Evolutionary conservation across 1,140 invertebrate species (phyloP).

Genomic region (Fopius arisanus): DNA sequence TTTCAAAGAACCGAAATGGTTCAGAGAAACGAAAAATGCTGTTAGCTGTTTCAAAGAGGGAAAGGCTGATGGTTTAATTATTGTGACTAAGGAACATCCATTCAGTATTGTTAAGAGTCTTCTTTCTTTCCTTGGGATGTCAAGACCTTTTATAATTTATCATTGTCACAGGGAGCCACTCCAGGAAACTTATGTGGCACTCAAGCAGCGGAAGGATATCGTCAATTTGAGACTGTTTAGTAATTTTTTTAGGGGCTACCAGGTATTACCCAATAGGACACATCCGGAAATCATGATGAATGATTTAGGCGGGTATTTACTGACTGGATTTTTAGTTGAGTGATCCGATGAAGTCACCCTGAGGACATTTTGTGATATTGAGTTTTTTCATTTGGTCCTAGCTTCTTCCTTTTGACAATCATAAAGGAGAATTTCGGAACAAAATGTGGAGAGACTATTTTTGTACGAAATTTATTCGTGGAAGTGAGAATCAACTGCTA

Average conservation of each 20-base stretch:
- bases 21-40: slow-evolving; percentile 71
- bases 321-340: slow-evolving; percentile 73
- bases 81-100: slow-evolving; percentile 86
- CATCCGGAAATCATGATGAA: slow-evolving; percentile 85
- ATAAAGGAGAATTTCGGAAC: too few species aligned
- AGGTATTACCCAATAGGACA: slow-evolving; percentile 84
- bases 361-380: background rate
- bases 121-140: slow-evolving; percentile 77
- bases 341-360: background rate
- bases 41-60: slow-evolving; percentile 64
- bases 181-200: slow-evolving; percentile 77
- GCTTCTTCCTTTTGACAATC: too few species aligned
- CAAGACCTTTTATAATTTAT: slow-evolving; percentile 86
- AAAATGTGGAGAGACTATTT: too few species aligned
- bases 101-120: slow-evolving; percentile 77
- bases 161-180: slow-evolving; percentile 81
- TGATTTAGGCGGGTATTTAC: slow-evolving; percentile 77
- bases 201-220: slow-evolving; percentile 76
- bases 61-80: slow-evolving; percentile 81
- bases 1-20: slow-evolving; percentile 71
- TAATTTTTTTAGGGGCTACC: slow-evolving; percentile 89
- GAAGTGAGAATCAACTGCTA: too few species aligned
- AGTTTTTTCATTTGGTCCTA: too few species aligned
- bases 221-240: slow-evolving; percentile 81
- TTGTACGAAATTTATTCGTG: too few species aligned